Conservation (phyloP, 2,888 invertebrate species). For the Dasypolia templi region DNA sequence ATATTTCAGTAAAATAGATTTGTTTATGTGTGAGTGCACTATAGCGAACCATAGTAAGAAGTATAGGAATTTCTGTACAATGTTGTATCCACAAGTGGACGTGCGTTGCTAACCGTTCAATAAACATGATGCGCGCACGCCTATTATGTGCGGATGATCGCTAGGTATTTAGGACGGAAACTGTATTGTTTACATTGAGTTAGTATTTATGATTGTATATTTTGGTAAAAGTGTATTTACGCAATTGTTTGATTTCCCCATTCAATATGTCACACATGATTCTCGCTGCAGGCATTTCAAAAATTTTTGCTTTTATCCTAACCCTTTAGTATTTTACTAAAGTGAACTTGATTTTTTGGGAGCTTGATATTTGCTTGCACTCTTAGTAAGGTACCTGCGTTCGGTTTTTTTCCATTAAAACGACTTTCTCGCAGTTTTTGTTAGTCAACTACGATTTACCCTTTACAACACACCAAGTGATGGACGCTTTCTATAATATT, state of each 20-base stretch:
- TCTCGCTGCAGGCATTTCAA: neutral
- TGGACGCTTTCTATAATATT: neutral
- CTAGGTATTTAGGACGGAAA: constrained; percentile 50
- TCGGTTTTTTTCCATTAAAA: neutral
- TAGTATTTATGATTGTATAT: constrained; percentile 19
- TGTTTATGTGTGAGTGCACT: neutral
- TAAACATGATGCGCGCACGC: constrained; percentile 53
- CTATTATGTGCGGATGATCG: constrained; percentile 43
- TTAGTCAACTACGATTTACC: neutral
- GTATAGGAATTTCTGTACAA: constrained; percentile 8
- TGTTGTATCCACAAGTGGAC: constrained; percentile 5
- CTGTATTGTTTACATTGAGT: constrained; percentile 40
- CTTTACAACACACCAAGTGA: neutral
- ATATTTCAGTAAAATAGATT: neutral
- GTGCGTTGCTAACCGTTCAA: constrained; percentile 41
- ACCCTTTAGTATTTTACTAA: no score
- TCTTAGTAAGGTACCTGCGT: no score
- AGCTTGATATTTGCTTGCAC: neutral
- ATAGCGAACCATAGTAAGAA: neutral
- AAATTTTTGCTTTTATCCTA: neutral
- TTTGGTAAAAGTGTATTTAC: constrained; percentile 3
- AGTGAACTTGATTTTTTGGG: neutral
- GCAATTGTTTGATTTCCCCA: constrained; percentile 11
- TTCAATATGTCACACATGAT: neutral
- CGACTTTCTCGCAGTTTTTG: neutral